A percentile compares a stretch with the other conserved stretches of the same genome.
Evolutionary conservation across 2,797 vertebrate species (phyloP).

Genomic region (Arrhamphus sclerolepis): DNA sequence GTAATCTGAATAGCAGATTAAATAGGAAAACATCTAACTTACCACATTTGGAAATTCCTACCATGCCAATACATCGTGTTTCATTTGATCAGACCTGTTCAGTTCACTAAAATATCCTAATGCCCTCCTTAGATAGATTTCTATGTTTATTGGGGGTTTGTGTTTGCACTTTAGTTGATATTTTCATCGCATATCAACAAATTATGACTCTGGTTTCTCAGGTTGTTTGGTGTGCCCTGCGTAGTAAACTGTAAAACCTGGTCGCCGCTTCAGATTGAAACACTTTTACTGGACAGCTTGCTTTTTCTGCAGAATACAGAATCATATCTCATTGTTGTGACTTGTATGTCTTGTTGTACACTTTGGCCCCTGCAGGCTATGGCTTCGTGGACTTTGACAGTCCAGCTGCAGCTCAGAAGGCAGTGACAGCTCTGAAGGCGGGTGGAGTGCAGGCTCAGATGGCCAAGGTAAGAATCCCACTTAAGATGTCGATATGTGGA

Average conservation of each 20-base stretch:
- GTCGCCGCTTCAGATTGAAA: constrained; percentile 11
- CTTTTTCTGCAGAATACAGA: constrained; percentile 8
- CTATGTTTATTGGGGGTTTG: too few relatives aligned
- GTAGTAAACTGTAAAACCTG: constrained; percentile 7
- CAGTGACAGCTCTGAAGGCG: constrained; percentile 87
- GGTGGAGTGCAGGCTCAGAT: constrained; percentile 91
- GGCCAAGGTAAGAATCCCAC: constrained; percentile 84
- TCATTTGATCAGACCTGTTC: too few relatives aligned
- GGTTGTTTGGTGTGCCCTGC: constrained; percentile 5
- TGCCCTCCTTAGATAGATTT: neutral
- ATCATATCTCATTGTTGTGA: constrained; percentile 26
- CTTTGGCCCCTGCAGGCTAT: constrained; percentile 80
- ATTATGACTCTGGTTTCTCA: neutral
- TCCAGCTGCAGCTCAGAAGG: constrained; percentile 87
- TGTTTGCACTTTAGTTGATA: neutral
- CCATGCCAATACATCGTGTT: too few relatives aligned
- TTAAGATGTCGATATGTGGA: neutral
- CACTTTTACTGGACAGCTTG: neutral
- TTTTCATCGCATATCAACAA: constrained; percentile 16
- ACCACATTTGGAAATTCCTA: too few relatives aligned
- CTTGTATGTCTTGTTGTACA: constrained; percentile 20
- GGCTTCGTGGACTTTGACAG: constrained; percentile 94
- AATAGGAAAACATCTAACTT: too few relatives aligned
- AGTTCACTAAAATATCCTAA: too few relatives aligned
- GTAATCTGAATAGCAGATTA: too few relatives aligned